Conservation (phyloP, 2,888 invertebrate genomes). For the Sarcophaga variegata region DNA sequence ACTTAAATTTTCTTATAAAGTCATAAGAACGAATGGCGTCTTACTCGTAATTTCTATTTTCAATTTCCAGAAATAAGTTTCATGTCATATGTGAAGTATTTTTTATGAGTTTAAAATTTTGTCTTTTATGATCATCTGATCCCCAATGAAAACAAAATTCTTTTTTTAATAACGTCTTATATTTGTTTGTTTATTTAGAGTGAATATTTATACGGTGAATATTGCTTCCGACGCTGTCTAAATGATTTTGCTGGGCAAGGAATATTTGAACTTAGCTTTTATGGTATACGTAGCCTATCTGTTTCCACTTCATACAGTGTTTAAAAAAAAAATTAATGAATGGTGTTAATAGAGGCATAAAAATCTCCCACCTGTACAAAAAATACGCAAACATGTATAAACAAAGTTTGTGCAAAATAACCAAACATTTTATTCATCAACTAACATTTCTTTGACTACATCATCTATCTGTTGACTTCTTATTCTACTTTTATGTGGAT, state of each 20-base stretch:
- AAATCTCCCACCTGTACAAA: too few relatives aligned
- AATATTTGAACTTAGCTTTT: conserved; percentile 28
- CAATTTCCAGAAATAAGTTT: conserved; percentile 33
- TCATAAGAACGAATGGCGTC: conserved; percentile 25
- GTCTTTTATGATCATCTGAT: background rate
- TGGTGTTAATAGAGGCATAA: too few relatives aligned
- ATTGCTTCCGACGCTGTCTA: conserved; percentile 28
- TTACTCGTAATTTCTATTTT: background rate
- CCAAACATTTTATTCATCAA: too few relatives aligned
- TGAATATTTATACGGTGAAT: too few relatives aligned
- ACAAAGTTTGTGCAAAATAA: too few relatives aligned
- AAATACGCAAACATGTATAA: conserved; percentile 9
- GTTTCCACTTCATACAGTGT: background rate
- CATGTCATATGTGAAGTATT: conserved; percentile 16
- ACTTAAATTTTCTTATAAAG: conserved; percentile 34
- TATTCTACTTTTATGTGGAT: too few relatives aligned
- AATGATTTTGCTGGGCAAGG: conserved; percentile 13
- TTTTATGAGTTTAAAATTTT: conserved; percentile 23
- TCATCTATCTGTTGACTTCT: too few relatives aligned
- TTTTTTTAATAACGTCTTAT: conserved; percentile 6
- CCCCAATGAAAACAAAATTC: conserved; percentile 26
- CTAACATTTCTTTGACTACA: too few relatives aligned
- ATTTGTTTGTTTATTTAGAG: conserved; percentile 12
- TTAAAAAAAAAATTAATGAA: too few relatives aligned
- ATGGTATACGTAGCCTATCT: background rate